Evolutionary conservation across 1,140 invertebrate species (phyloP).

Genomic region (Papilio machaon): DNA sequence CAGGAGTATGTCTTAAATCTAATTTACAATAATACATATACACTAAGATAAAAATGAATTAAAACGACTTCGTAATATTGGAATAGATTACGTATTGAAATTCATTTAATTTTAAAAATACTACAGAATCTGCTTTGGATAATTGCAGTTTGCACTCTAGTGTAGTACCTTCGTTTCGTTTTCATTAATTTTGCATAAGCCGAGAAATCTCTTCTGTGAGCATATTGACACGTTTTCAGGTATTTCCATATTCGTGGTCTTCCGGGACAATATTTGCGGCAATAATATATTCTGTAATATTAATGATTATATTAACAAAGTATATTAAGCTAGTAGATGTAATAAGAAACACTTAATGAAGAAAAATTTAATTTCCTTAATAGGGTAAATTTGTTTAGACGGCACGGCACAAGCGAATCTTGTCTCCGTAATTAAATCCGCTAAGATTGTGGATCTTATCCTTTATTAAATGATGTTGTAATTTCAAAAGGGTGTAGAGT

Average conservation of each 20-base stretch:
- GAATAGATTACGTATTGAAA: not conserved
- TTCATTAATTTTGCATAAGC: slow-evolving; percentile 36
- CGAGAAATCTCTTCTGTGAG: not conserved
- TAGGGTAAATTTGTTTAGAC: slow-evolving; percentile 26
- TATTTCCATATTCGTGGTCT: not conserved
- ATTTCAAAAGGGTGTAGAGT: slow-evolving; percentile 24
- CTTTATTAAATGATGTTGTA: slow-evolving; percentile 20
- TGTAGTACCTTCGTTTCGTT: not conserved
- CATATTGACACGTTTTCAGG: slow-evolving; percentile 33
- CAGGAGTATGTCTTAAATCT: no score
- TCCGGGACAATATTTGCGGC: no score
- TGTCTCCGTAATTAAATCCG: slow-evolving; percentile 16
- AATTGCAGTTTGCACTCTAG: not conserved
- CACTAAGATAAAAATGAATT: no score
- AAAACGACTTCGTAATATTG: not conserved
- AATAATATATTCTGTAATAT: no score
- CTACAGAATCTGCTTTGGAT: not conserved
- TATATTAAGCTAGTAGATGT: no score
- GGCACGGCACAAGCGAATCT: slow-evolving; percentile 6
- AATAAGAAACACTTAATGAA: not conserved
- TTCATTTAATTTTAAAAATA: not conserved
- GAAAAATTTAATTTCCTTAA: slow-evolving; percentile 23
- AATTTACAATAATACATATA: no score
- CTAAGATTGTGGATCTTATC: slow-evolving; percentile 24
- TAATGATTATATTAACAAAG: no score